Conservation (phyloP, 2,888 invertebrate species). For the Macrosoma leucophasiata region DNA sequence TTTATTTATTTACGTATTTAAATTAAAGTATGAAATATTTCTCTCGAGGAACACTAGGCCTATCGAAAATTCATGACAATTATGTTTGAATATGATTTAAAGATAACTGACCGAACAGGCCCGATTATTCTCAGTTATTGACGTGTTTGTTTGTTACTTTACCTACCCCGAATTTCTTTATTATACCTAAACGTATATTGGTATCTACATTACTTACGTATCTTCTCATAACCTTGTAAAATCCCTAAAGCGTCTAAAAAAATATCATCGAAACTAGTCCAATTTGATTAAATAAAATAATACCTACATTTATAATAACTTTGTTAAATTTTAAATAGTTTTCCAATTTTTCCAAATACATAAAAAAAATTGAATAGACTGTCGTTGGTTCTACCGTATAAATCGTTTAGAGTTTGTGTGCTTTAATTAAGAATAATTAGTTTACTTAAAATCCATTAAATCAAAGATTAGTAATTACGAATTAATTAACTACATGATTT, state of each 20-base stretch:
- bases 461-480: constrained; percentile 22
- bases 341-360: constrained; percentile 5
- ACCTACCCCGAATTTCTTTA: too few species aligned
- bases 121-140: too few species aligned
- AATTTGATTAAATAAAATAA: constrained; percentile 10
- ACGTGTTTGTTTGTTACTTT: too few species aligned
- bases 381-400: constrained; percentile 13
- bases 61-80: constrained; percentile 24
- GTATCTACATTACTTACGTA: too few species aligned
- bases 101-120: too few species aligned
- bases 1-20: constrained; percentile 13
- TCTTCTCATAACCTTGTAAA: too few species aligned
- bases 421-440: constrained; percentile 6
- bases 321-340: constrained; percentile 9
- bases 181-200: too few species aligned
- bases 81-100: constrained; percentile 18
- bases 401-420: too few species aligned
- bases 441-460: not conserved
- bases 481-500: constrained; percentile 21
- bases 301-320: constrained; percentile 5
- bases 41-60: constrained; percentile 38
- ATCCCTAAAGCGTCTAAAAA: too few species aligned
- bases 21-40: constrained; percentile 19
- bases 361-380: constrained; percentile 15
- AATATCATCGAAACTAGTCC: constrained; percentile 12